Evolutionary conservation across 2,888 invertebrate genomes (phyloP).

Genomic region (Lepidochrysops patricia): DNA sequence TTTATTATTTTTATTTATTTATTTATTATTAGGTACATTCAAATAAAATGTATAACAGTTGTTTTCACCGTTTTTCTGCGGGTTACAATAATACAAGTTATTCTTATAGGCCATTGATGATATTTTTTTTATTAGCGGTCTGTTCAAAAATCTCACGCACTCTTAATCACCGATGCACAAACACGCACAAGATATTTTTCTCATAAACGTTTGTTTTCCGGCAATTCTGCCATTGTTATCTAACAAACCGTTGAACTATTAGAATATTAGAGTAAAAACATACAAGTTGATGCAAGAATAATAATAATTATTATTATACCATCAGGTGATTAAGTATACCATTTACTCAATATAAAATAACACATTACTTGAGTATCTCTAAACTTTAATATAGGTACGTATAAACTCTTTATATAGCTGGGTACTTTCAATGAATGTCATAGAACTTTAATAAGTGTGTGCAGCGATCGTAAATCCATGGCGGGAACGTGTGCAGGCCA

Average conservation of each 20-base stretch:
- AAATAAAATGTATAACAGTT: no score
- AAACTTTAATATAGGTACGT: not conserved
- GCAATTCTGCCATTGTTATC: not conserved
- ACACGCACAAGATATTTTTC: slow-evolving; percentile 1
- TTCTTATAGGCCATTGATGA: no score
- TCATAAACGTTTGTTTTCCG: not conserved
- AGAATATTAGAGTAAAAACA: not conserved
- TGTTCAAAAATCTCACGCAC: not conserved
- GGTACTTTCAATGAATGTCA: slow-evolving; percentile 3
- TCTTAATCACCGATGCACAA: not conserved
- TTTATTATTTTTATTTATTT: no score
- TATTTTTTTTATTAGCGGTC: not conserved
- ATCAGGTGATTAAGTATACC: no score
- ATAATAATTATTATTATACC: not conserved
- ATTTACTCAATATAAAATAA: not conserved
- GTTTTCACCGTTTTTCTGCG: no score
- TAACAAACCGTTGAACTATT: not conserved
- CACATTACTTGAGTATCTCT: no score
- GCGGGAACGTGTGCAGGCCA: slow-evolving; percentile 34
- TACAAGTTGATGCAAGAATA: not conserved
- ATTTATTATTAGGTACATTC: no score
- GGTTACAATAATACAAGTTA: no score
- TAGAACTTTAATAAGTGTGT: slow-evolving; percentile 28
- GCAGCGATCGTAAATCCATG: slow-evolving; percentile 46
- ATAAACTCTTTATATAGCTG: not conserved